A percentile compares a stretch with the other conserved stretches of the same genome.
Conservation (phyloP, 1,140 invertebrate genomes). For the Drosophila repleta region DNA sequence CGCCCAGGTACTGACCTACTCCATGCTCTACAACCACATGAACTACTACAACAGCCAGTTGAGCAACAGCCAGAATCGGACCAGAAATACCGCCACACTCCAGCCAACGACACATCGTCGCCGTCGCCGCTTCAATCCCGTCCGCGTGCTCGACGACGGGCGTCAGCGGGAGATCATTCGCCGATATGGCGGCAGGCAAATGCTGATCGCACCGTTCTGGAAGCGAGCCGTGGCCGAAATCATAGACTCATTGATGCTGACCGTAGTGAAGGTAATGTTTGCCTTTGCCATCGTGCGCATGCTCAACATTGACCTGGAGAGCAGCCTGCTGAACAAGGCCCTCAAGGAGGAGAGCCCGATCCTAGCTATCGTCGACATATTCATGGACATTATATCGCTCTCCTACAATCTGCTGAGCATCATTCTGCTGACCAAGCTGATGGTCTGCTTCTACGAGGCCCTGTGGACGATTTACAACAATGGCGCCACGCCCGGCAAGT, state of each 20-base stretch:
- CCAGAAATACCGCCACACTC: no score
- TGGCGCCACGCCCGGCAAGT: slow-evolving; percentile 94
- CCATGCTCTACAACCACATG: neutral
- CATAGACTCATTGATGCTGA: slow-evolving; percentile 85
- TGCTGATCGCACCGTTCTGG: slow-evolving; percentile 20
- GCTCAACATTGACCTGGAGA: slow-evolving; percentile 83
- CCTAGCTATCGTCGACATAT: slow-evolving; percentile 16
- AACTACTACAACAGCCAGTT: no score
- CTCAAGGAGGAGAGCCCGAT: slow-evolving; percentile 35
- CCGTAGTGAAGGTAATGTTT: slow-evolving; percentile 91
- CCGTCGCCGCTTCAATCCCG: neutral
- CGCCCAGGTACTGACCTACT: neutral
- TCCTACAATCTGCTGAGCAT: slow-evolving; percentile 40
- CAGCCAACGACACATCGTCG: neutral
- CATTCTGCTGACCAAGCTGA: slow-evolving; percentile 47
- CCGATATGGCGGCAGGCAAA: neutral
- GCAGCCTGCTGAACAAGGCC: slow-evolving; percentile 24
- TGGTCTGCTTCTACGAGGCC: slow-evolving; percentile 55
- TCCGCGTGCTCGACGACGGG: neutral
- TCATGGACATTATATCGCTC: slow-evolving; percentile 39
- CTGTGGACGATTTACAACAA: slow-evolving; percentile 85
- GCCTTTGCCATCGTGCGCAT: slow-evolving; percentile 90
- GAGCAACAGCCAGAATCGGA: no score
- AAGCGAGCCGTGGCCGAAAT: slow-evolving; percentile 13
- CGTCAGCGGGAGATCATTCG: neutral